Conservation (phyloP, 2,797 vertebrate species). For the Pseudochirops cupreus region DNA sequence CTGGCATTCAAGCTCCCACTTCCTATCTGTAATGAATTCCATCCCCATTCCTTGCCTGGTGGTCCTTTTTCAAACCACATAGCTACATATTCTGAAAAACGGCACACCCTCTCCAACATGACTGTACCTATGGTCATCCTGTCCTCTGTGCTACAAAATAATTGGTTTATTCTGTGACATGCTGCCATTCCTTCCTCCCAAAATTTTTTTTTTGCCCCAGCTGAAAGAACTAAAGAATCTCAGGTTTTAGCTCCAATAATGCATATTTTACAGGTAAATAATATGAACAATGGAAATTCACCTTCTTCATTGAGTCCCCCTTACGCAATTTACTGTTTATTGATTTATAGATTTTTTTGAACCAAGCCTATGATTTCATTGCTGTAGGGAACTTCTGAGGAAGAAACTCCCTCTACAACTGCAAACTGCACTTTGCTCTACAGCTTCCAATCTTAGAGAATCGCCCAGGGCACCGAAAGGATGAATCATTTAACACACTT, state of each 20-base stretch:
- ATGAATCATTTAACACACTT: background rate
- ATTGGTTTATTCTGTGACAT: background rate
- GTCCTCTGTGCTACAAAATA: background rate
- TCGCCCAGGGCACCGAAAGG: background rate
- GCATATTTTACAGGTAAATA: background rate
- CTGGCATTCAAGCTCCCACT: background rate
- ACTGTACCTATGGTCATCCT: background rate
- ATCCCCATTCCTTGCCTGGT: background rate
- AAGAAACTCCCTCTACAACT: background rate
- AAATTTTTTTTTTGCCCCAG: background rate
- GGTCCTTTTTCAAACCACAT: background rate
- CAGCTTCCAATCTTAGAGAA: background rate
- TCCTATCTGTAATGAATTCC: background rate
- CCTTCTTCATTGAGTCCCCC: background rate
- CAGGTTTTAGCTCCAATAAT: background rate
- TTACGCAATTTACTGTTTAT: background rate
- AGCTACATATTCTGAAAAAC: background rate
- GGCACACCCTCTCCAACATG: background rate
- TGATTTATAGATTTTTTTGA: background rate
- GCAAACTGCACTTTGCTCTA: background rate
- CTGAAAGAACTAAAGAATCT: background rate
- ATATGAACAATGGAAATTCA: background rate
- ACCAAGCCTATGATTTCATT: background rate
- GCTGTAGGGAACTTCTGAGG: background rate
- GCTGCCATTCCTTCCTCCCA: background rate